Percentiles rank a stretch among this genome's conserved stretches.
These are phyloP conservation scores for Alsophila aescularia DNA, from an alignment of 2,888 invertebrate genomes.

Conservation along the genomic window DNA sequence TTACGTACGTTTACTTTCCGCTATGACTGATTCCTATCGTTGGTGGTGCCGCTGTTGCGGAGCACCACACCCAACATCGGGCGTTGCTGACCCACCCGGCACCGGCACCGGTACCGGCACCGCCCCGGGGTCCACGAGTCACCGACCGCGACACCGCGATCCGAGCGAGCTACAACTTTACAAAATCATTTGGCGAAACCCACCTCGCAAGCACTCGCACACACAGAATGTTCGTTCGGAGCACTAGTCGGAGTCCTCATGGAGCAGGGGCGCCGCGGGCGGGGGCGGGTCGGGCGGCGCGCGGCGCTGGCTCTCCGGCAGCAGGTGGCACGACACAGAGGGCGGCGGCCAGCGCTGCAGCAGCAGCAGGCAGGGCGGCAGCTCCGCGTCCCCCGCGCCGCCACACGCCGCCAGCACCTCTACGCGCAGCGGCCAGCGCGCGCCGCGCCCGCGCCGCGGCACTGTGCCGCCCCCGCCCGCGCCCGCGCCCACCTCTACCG, in stretches of 20 bases:
- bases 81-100: too few species aligned
- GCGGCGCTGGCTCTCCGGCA: slow-evolving; percentile 51
- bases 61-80: too few species aligned
- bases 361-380: slow-evolving; percentile 53
- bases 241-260: slow-evolving; percentile 74
- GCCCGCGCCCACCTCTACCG: slow-evolving; percentile 25
- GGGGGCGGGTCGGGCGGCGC: slow-evolving; percentile 21
- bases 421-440: slow-evolving; percentile 48
- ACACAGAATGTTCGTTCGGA: too few species aligned
- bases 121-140: too few species aligned
- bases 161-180: too few species aligned
- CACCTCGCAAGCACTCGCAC: too few species aligned
- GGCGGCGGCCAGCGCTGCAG: slow-evolving; percentile 43
- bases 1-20: too few species aligned
- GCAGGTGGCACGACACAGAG: slow-evolving; percentile 51
- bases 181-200: too few species aligned
- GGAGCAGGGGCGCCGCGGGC: slow-evolving; percentile 77
- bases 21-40: too few species aligned
- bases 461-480: slow-evolving; percentile 38
- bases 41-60: too few species aligned
- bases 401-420: slow-evolving; percentile 11
- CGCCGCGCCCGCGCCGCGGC: slow-evolving; percentile 49
- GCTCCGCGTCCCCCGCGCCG: slow-evolving; percentile 38
- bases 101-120: too few species aligned
- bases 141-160: too few species aligned